phyloP scores from a whole-genome alignment of 2,888 invertebrate species.

The Chloroclysta siterata region DNA sequence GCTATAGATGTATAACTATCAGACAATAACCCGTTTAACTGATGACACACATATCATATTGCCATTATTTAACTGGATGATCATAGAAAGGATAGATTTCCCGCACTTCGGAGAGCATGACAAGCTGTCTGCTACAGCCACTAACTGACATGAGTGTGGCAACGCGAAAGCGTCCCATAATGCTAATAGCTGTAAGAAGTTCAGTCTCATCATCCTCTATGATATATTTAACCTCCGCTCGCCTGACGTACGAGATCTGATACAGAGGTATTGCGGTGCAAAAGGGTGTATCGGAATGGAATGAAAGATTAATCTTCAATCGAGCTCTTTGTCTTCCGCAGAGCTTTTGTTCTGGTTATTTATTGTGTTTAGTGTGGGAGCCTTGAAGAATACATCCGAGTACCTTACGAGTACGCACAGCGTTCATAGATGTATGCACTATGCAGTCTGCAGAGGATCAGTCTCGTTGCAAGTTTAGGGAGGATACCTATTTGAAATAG shows the following conservation, averaged over 20 bases:
- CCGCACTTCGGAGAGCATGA: too few relatives aligned
- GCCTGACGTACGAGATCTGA: conserved; percentile 30
- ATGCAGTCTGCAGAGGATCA: too few relatives aligned
- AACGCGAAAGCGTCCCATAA: too few relatives aligned
- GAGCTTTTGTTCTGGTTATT: conserved; percentile 32
- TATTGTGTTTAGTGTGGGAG: conserved; percentile 29
- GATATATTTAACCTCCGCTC: not conserved
- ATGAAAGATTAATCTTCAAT: conserved; percentile 38
- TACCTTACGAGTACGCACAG: not conserved
- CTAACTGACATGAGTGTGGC: too few relatives aligned
- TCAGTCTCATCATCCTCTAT: not conserved
- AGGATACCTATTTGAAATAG: too few relatives aligned
- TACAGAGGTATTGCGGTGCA: conserved; percentile 37
- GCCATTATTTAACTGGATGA: too few relatives aligned
- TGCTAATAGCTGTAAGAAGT: not conserved
- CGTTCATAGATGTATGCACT: not conserved
- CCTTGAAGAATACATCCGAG: conserved; percentile 16
- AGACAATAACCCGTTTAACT: too few relatives aligned
- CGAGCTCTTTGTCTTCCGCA: conserved; percentile 35
- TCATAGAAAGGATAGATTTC: too few relatives aligned
- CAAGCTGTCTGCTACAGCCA: too few relatives aligned
- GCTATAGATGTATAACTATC: too few relatives aligned
- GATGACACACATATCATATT: too few relatives aligned
- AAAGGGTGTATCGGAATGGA: conserved; percentile 36
- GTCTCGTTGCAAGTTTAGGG: too few relatives aligned